Evolutionary conservation across 2,888 invertebrate genomes (phyloP).

Genomic region (Cryptophagus acutangulus): DNA sequence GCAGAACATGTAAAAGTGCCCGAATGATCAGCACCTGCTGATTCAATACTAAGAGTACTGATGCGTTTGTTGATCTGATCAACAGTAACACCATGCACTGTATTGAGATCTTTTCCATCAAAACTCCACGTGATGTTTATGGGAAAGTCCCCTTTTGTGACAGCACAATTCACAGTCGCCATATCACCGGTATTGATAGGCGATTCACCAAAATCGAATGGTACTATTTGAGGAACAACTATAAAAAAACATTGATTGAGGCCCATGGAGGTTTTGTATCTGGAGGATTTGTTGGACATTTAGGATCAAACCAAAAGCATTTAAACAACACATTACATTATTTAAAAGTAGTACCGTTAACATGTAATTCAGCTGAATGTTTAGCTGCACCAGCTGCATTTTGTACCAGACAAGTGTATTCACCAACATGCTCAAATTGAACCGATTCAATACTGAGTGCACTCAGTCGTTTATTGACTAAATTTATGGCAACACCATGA

Average conservation of each 20-base stretch:
- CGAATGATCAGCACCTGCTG: conserved; percentile 61
- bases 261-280: too few species aligned
- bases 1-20: conserved; percentile 75
- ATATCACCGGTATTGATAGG: conserved; percentile 49
- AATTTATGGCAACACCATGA: conserved; percentile 47
- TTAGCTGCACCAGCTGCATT: conserved; percentile 54
- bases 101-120: conserved; percentile 48
- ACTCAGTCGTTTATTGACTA: conserved; percentile 54
- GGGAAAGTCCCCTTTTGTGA: conserved; percentile 74
- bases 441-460: conserved; percentile 63
- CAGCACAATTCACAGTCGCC: conserved; percentile 54
- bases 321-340: too few species aligned
- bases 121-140: conserved; percentile 70
- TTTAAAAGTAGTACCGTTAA: conserved; percentile 56
- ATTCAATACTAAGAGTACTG: conserved; percentile 59
- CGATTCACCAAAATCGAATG: conserved; percentile 72
- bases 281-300: too few species aligned
- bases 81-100: conserved; percentile 53
- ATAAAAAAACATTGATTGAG: conserved; percentile 17
- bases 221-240: conserved; percentile 77
- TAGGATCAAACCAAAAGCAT: too few species aligned
- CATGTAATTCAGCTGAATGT: conserved; percentile 51
- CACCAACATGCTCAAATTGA: conserved; percentile 66
- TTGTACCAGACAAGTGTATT: conserved; percentile 68
- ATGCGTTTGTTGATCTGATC: conserved; percentile 58